Conservation (phyloP, 2,888 invertebrate species). For the Dicycla oo region DNA sequence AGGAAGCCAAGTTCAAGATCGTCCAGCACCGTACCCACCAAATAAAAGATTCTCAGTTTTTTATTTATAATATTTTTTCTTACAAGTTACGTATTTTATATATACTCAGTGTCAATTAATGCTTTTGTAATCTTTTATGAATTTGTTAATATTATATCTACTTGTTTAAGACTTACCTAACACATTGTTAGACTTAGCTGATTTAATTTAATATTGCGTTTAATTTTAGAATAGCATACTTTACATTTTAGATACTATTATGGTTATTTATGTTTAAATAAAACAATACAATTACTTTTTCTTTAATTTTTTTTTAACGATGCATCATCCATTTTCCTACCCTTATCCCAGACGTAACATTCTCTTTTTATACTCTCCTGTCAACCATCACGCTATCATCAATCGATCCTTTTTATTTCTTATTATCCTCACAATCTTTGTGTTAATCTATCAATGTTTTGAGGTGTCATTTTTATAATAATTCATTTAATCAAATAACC, state of each 20-base stretch:
- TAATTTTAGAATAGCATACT: constrained; percentile 9
- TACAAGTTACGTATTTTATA: too few species aligned
- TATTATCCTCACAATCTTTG: too few species aligned
- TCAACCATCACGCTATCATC: too few species aligned
- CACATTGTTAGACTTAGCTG: neutral
- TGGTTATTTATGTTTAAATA: constrained; percentile 1
- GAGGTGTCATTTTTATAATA: too few species aligned
- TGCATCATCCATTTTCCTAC: neutral
- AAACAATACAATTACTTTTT: neutral
- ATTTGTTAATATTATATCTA: neutral
- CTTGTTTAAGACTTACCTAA: neutral
- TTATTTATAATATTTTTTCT: neutral
- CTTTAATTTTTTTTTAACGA: neutral
- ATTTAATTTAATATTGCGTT: neutral
- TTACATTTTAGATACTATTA: neutral
- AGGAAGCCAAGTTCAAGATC: neutral
- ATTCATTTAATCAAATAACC: too few species aligned
- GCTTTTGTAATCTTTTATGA: neutral
- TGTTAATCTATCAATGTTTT: too few species aligned
- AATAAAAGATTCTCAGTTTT: neutral
- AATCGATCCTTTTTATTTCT: too few species aligned
- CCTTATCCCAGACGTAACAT: neutral
- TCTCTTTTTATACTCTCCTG: too few species aligned
- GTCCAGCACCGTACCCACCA: too few species aligned
- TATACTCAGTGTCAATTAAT: neutral